phyloP scores from a whole-genome alignment of 2,888 invertebrate species.

The Chaetogeoica ovagalla region DNA sequence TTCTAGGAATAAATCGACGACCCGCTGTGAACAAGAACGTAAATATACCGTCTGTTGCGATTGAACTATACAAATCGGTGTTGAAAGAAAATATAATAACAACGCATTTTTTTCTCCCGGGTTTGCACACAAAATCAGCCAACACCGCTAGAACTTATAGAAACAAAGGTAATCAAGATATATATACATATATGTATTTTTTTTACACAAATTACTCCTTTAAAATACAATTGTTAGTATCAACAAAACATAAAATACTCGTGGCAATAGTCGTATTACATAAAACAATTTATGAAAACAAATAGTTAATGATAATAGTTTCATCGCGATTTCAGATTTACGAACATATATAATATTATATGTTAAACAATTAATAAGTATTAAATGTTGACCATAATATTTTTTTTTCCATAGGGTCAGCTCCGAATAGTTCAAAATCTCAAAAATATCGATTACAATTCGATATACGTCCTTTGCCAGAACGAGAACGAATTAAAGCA shows the following conservation, averaged over 20 bases:
- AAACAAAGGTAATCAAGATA: constrained; percentile 67
- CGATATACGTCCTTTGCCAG: constrained; percentile 76
- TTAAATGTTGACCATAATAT: background rate
- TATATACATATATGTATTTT: background rate
- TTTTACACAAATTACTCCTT: background rate
- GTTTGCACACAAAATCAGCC: constrained; percentile 73
- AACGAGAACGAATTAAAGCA: constrained; percentile 74
- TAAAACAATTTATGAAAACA: too few relatives aligned
- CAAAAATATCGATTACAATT: constrained; percentile 77
- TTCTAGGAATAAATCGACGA: constrained; percentile 24
- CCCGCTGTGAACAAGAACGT: constrained; percentile 14
- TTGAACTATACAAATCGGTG: constrained; percentile 27
- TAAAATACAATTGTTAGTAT: too few relatives aligned
- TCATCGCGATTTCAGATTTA: too few relatives aligned
- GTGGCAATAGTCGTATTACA: too few relatives aligned
- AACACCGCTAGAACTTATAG: constrained; percentile 84
- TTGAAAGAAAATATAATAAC: constrained; percentile 58
- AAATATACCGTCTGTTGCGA: constrained; percentile 25
- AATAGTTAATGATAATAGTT: too few relatives aligned
- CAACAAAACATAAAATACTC: too few relatives aligned
- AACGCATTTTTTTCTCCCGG: constrained; percentile 69
- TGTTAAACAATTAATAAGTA: too few relatives aligned
- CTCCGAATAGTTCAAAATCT: constrained; percentile 24
- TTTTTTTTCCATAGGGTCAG: constrained; percentile 13
- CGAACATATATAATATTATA: too few relatives aligned